Conservation (phyloP, 2,888 invertebrate genomes). For the Pogonocherus hispidulus region DNA sequence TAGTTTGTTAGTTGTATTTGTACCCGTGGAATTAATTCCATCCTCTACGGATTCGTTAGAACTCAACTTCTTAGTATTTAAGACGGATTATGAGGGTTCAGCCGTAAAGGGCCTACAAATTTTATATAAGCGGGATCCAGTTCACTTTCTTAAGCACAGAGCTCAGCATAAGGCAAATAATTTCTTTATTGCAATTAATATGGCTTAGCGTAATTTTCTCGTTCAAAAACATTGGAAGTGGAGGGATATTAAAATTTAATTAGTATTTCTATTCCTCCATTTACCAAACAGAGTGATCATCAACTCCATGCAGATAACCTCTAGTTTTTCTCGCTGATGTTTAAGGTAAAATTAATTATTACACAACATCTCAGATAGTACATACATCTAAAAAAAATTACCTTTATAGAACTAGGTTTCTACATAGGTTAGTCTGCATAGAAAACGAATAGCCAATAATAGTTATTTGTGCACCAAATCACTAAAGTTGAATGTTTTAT, state of each 20-base stretch:
- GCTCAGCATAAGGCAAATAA: slow-evolving; percentile 55
- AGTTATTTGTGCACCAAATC: no score
- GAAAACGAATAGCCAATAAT: no score
- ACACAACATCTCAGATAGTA: no score
- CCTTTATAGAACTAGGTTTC: no score
- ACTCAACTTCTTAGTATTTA: slow-evolving; percentile 54
- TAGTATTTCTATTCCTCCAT: slow-evolving; percentile 12
- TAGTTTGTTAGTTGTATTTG: slow-evolving; percentile 37
- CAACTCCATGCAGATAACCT: no score
- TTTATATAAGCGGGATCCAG: slow-evolving; percentile 53
- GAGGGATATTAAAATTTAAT: slow-evolving; percentile 11
- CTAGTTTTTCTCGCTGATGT: no score
- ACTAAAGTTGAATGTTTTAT: no score
- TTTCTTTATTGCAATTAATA: slow-evolving; percentile 56
- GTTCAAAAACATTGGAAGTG: slow-evolving; percentile 16
- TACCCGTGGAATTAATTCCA: slow-evolving; percentile 44
- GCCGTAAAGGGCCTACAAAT: slow-evolving; percentile 56
- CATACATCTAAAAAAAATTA: no score
- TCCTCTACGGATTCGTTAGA: slow-evolving; percentile 46
- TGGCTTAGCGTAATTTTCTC: slow-evolving; percentile 45
- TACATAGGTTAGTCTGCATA: no score
- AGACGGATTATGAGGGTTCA: slow-evolving; percentile 58
- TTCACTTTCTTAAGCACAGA: slow-evolving; percentile 55
- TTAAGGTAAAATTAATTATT: no score
- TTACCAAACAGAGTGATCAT: not conserved